Base-by-base conservation (phyloP, 1,140 invertebrate genomes). In the Druon quercuslanigerum region DNA sequence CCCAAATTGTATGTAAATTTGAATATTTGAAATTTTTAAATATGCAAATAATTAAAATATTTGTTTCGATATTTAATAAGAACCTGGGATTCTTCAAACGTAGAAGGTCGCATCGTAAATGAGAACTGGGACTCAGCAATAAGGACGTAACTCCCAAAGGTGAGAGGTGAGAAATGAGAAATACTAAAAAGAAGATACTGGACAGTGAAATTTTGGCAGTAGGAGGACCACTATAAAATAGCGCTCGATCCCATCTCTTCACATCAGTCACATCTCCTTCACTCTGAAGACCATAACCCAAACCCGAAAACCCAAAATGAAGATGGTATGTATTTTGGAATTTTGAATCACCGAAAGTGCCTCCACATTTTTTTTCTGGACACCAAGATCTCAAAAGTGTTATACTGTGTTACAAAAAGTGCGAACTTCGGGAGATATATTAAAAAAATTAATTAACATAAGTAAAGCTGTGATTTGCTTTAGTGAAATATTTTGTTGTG, bases 151-250 rank as follows among this genome's bases (percentile, higher is more conserved):
- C 14, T 66, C 25, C 33, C 33, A 66, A 66, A 66, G 57, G 57
- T 66, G 57, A 66, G 33, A 66, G 57, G 57, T 66, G 57, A 66
- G 25, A 66, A 66, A 40, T 66, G 57, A 40, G 57, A 66, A 75
- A 66, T n/a, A 75, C 51, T 25, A 66, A 75, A 52, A 20, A 25
- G 66, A 71, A 51, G 66, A 76, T 66, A 40, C 33, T 66, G 25
- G 57, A 33, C 57, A 40, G 57, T 66, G 57, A 66, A 66, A 66
- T 76, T 71, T 57, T 9, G 70, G 75, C 56, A 75, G 74, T 72
- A 76, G 75, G 75, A 76, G 70, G 75, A 72, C 75, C 75, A 56
- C 66, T 76, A 76, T 76, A 76, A 76, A 76, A 76, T 71, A 54
- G 20, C 46, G 51, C 19, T 46, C 72, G 70, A 70, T 72, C 72